These are phyloP conservation scores for Sciaenops ocellatus DNA, from an alignment of 2,797 vertebrate species.

Conservation along the genomic window DNA sequence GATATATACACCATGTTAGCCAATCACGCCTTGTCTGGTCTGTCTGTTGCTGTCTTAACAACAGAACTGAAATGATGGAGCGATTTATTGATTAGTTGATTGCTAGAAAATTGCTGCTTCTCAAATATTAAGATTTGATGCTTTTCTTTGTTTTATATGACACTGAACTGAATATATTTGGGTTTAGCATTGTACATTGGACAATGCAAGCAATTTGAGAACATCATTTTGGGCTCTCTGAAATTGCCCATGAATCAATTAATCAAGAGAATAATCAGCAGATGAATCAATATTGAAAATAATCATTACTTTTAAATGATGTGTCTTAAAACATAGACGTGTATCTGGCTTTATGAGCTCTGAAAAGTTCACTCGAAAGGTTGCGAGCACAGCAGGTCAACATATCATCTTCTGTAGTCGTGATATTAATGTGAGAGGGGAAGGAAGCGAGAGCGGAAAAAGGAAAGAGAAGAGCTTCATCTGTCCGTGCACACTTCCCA, in stretches of 20 bases:
- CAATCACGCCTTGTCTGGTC: too few species aligned
- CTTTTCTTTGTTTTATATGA: too few species aligned
- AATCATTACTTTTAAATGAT: background rate
- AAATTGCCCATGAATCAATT: background rate
- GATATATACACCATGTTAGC: too few species aligned
- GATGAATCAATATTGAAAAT: background rate
- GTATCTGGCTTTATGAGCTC: background rate
- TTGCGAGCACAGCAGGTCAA: background rate
- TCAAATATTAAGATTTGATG: too few species aligned
- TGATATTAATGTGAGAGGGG: constrained; percentile 3
- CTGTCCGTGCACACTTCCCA: constrained; percentile 5
- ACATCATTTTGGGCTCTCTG: too few species aligned
- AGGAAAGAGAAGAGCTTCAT: constrained; percentile 21
- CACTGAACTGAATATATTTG: too few species aligned
- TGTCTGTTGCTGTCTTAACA: too few species aligned
- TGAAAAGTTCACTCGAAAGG: background rate
- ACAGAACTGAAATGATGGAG: too few species aligned
- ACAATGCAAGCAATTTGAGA: too few species aligned
- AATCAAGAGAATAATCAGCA: background rate
- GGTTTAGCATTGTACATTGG: too few species aligned
- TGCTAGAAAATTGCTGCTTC: too few species aligned
- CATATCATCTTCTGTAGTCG: background rate
- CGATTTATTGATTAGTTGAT: too few species aligned
- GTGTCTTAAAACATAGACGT: background rate
- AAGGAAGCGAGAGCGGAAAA: constrained; percentile 22